phyloP scores from a whole-genome alignment of 2,797 vertebrate genomes.

The Neolamprologus multifasciatus region DNA sequence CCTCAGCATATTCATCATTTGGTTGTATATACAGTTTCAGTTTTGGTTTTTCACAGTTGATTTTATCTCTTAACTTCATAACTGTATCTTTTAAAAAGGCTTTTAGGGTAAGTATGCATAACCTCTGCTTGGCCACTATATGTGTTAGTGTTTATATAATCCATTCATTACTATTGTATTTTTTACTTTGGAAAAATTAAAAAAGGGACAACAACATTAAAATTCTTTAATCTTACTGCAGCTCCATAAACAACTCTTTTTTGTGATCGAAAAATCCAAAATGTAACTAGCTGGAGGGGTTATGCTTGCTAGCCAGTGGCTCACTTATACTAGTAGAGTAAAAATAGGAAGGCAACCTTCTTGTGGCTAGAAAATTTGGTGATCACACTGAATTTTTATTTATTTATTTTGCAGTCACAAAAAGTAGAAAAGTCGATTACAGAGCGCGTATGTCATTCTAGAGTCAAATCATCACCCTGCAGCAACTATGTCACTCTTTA shows the following conservation, averaged over 20 bases:
- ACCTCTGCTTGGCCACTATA: neutral
- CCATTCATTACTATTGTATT: neutral
- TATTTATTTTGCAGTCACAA: neutral
- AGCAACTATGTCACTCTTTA: neutral
- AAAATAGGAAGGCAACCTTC: neutral
- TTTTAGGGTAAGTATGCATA: neutral
- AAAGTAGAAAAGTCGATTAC: rapidly evolving
- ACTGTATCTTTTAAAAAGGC: neutral
- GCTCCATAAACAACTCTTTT: neutral
- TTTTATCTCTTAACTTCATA: neutral
- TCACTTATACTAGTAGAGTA: neutral
- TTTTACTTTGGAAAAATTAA: neutral
- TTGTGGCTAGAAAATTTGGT: neutral
- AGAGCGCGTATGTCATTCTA: neutral
- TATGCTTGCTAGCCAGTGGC: neutral
- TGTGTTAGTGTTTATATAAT: neutral
- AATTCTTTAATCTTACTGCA: neutral
- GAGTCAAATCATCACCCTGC: neutral
- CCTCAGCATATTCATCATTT: neutral
- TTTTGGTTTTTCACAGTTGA: neutral
- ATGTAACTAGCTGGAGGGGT: neutral
- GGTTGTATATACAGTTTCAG: neutral
- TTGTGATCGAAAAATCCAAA: neutral
- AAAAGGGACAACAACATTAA: neutral
- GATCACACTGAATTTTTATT: neutral